A percentile compares a stretch with the other conserved stretches of the same genome.
These are phyloP conservation scores for Nomada flava DNA, from an alignment of 2,888 invertebrate species.

Conservation along the genomic window DNA sequence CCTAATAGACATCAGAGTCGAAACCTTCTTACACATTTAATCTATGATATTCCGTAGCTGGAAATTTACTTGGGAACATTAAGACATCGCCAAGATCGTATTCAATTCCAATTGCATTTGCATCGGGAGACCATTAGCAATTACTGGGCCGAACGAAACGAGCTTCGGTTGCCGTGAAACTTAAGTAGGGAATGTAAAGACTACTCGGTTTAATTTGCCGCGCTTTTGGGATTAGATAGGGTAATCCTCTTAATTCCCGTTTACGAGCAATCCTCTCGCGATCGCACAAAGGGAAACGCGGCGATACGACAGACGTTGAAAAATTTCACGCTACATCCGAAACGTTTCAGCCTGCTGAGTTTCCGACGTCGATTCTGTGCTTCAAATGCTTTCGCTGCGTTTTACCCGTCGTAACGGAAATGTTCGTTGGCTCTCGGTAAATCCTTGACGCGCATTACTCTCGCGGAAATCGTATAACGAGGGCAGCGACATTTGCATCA, in stretches of 20 bases:
- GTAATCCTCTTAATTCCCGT: conserved; percentile 64
- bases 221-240: conserved; percentile 49
- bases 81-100: background rate
- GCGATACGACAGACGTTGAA: conserved; percentile 24
- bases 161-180: conserved; percentile 10
- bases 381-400: background rate
- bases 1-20: too few relatives aligned
- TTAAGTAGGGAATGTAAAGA: conserved; percentile 52
- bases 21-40: too few relatives aligned
- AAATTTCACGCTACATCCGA: conserved; percentile 44
- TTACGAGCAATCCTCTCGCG: conserved; percentile 79
- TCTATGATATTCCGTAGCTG: background rate
- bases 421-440: background rate
- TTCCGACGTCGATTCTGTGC: conserved; percentile 5
- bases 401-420: conserved; percentile 1
- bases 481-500: background rate
- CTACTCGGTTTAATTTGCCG: conserved; percentile 63
- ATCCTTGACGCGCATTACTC: conserved; percentile 26
- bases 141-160: conserved; percentile 10
- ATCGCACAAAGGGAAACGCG: conserved; percentile 31
- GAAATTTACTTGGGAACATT: conserved; percentile 21
- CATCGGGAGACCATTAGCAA: conserved; percentile 19
- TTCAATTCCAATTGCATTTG: conserved; percentile 20
- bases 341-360: background rate
- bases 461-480: conserved; percentile 6